Conservation (phyloP, 2,113 vertebrate species). For the Galemys pyrenaicus region DNA sequence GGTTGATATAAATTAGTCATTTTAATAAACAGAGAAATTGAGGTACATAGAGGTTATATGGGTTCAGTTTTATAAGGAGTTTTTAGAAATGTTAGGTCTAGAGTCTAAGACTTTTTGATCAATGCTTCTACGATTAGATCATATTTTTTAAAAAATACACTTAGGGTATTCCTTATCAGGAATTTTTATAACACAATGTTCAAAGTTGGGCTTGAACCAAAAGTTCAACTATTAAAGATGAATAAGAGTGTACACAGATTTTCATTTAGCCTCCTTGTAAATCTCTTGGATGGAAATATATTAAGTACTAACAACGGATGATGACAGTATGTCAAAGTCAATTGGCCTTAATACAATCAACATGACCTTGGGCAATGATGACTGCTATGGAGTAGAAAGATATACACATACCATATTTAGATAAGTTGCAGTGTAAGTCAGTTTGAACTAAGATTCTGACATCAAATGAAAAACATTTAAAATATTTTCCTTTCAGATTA, state of each 20-base stretch:
- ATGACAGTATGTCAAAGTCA: background rate
- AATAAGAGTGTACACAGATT: background rate
- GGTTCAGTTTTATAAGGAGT: background rate
- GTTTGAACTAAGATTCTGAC: background rate
- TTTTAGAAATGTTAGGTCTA: conserved; percentile 37
- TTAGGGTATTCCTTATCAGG: conserved; percentile 11
- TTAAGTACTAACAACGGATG: conserved; percentile 16
- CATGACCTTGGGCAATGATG: background rate
- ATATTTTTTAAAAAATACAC: conserved; percentile 41
- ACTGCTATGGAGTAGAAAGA: background rate
- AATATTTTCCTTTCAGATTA: background rate
- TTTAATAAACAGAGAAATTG: conserved; percentile 52
- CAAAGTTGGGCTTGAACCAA: background rate
- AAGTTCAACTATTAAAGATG: conserved; percentile 6
- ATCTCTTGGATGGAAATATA: background rate
- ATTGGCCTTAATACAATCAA: background rate
- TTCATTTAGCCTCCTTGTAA: conserved; percentile 23
- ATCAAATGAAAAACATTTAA: background rate
- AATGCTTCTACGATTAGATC: background rate
- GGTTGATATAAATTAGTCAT: background rate
- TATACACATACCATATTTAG: background rate
- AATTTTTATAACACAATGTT: conserved; percentile 34
- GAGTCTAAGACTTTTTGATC: background rate
- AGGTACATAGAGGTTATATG: background rate
- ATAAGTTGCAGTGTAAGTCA: background rate